Conservation (phyloP, 1,140 invertebrate species). For the Orius laevigatus region DNA sequence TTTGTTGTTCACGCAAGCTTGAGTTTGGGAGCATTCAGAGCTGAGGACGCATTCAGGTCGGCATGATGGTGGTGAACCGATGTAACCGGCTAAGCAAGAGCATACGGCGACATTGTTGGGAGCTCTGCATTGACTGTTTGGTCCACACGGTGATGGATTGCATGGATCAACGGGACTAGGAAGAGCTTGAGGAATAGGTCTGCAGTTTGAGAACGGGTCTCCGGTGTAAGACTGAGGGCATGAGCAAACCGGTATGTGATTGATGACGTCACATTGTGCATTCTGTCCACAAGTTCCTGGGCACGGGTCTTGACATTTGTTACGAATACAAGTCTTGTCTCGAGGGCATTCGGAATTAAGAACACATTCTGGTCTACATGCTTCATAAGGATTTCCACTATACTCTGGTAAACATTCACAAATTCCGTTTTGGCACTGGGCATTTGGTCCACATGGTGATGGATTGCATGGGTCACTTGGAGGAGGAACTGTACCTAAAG, state of each 20-base stretch:
- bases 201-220: conserved; percentile 48
- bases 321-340: conserved; percentile 45
- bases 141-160: conserved; percentile 55
- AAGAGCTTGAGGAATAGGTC: conserved; percentile 24
- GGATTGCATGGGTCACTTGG: conserved; percentile 34
- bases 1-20: conserved; percentile 68
- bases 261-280: conserved; percentile 49
- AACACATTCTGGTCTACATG: conserved; percentile 53
- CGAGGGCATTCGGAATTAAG: conserved; percentile 46
- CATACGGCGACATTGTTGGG: conserved; percentile 54
- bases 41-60: conserved; percentile 68
- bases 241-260: conserved; percentile 52
- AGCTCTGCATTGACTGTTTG: conserved; percentile 60
- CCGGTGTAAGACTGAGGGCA: conserved; percentile 47
- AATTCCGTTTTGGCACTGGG: conserved; percentile 33
- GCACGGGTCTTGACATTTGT: conserved; percentile 57
- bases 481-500: conserved; percentile 11
- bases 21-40: conserved; percentile 57
- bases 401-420: conserved; percentile 52
- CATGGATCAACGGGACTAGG: conserved; percentile 39
- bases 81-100: conserved; percentile 57
- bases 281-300: conserved; percentile 52
- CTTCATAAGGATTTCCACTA: conserved; percentile 43
- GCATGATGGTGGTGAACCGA: conserved; percentile 60
- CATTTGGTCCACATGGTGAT: conserved; percentile 53